Evolutionary conservation across 92 coral and sea anemone species (phyloP).

Genomic region (Micromussa lordhowensis): DNA sequence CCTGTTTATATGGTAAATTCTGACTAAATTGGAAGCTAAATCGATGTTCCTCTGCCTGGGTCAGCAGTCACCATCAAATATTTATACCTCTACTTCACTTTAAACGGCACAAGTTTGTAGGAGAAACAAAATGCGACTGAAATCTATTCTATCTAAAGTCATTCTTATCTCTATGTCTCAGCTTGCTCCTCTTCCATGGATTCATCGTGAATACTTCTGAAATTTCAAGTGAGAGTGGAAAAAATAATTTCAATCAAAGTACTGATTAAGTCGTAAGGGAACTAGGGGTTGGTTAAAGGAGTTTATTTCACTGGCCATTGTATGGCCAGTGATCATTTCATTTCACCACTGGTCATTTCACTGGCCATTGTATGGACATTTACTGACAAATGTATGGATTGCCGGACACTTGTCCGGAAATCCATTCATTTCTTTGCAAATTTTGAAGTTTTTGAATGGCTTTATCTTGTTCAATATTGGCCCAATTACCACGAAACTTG

Average conservation of each 20-base stretch:
- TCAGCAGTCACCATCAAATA: not conserved
- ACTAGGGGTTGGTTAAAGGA: too few relatives aligned
- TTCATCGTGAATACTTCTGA: conserved; percentile 73
- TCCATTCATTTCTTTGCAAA: too few relatives aligned
- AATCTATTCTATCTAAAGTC: not conserved
- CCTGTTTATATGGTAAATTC: not conserved
- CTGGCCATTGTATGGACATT: too few relatives aligned
- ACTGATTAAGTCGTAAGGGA: too few relatives aligned
- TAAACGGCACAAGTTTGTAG: not conserved
- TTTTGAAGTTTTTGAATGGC: too few relatives aligned
- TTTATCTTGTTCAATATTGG: too few relatives aligned
- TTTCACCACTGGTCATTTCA: too few relatives aligned
- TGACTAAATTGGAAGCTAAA: not conserved
- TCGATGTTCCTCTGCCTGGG: not conserved
- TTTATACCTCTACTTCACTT: not conserved
- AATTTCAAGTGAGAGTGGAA: conserved; percentile 1
- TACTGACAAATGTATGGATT: too few relatives aligned
- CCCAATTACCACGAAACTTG: too few relatives aligned
- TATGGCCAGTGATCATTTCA: too few relatives aligned
- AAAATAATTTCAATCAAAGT: not conserved
- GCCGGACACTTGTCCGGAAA: too few relatives aligned
- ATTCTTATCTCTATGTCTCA: conserved; percentile 11
- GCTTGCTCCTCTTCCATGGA: conserved; percentile 91
- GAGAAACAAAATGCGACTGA: not conserved
- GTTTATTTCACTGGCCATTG: too few relatives aligned